These are phyloP conservation scores for Volucella zonaria DNA, from an alignment of 2,888 invertebrate genomes.

Conservation along the genomic window DNA sequence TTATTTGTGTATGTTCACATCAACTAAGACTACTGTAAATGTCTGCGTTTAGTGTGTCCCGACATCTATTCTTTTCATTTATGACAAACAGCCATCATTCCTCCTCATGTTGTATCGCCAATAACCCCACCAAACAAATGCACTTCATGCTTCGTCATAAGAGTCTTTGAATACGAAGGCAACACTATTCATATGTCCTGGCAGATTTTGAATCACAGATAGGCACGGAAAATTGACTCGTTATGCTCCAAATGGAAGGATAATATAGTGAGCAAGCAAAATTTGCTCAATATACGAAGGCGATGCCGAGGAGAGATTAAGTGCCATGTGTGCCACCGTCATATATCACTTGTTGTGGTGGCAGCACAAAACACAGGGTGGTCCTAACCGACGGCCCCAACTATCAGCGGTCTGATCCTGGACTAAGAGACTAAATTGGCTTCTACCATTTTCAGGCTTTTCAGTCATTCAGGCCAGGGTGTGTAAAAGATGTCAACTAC, in stretches of 20 bases:
- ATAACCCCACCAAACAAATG: conserved; percentile 20
- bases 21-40: conserved; percentile 42
- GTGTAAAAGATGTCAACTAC: conserved; percentile 65
- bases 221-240: conserved; percentile 71
- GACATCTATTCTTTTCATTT: conserved; percentile 62
- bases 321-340: conserved; percentile 71
- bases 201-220: conserved; percentile 52
- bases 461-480: conserved; percentile 26
- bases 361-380: conserved; percentile 29
- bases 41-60: conserved; percentile 38
- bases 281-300: conserved; percentile 61
- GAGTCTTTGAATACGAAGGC: conserved; percentile 48
- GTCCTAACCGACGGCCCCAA: background rate
- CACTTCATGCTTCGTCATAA: conserved; percentile 41
- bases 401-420: too few species aligned
- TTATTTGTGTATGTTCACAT: conserved; percentile 30
- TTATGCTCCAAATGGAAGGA: conserved; percentile 71
- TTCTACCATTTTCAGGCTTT: conserved; percentile 13
- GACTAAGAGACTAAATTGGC: conserved; percentile 43
- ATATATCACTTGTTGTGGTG: conserved; percentile 72
- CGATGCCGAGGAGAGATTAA: conserved; percentile 63
- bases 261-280: conserved; percentile 71
- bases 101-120: background rate
- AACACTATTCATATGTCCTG: conserved; percentile 7
- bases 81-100: conserved; percentile 47